These are phyloP conservation scores for Myanophis thanlyinensis DNA, from an alignment of 2,113 vertebrate species.

Conservation along the genomic window DNA sequence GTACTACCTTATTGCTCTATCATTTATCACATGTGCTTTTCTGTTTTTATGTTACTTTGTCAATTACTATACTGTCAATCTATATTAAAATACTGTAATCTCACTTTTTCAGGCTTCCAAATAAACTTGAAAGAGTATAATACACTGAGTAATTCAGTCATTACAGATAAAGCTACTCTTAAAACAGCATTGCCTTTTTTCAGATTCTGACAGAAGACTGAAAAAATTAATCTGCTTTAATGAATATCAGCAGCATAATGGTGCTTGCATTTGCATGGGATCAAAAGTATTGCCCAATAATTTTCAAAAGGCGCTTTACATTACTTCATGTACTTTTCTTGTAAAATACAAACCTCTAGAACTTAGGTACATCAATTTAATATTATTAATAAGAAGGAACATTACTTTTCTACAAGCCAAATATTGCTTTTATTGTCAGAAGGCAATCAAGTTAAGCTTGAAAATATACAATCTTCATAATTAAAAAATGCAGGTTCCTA, in stretches of 20 bases:
- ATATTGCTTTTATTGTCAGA: background rate
- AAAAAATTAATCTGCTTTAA: background rate
- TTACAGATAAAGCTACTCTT: background rate
- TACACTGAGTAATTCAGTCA: background rate
- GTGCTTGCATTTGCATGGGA: background rate
- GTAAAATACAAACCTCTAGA: background rate
- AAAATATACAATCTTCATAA: background rate
- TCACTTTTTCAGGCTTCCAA: background rate
- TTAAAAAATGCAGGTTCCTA: background rate
- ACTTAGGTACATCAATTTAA: background rate
- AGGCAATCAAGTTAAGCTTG: background rate
- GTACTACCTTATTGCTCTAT: background rate
- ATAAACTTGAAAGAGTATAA: background rate
- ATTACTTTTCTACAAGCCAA: background rate
- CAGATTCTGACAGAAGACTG: background rate
- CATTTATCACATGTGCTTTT: background rate
- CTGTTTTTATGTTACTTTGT: background rate
- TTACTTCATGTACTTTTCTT: background rate
- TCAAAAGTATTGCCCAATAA: background rate
- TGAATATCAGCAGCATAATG: background rate
- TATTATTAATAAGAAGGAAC: background rate
- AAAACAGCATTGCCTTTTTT: background rate
- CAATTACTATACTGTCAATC: background rate
- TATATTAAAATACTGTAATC: background rate
- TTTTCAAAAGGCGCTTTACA: background rate